Conservation (phyloP, 2,888 invertebrate genomes). For the Tipula helvola region DNA sequence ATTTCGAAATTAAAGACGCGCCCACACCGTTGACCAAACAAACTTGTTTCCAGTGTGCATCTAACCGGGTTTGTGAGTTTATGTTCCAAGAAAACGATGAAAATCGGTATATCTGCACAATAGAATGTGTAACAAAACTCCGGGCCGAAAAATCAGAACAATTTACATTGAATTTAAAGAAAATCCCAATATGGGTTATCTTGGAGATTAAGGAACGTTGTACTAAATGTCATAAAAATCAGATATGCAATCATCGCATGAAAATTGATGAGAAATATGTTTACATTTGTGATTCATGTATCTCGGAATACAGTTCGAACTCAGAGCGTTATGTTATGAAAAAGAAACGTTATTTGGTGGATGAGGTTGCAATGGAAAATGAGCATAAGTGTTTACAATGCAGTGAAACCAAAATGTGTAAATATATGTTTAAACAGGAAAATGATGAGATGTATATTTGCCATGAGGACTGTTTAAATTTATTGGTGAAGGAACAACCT, state of each 20-base stretch:
- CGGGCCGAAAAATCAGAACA: constrained; percentile 33
- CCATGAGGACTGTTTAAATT: constrained; percentile 43
- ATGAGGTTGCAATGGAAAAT: constrained; percentile 27
- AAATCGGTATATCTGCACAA: constrained; percentile 35
- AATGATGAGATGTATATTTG: constrained; percentile 42
- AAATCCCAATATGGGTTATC: constrained; percentile 31
- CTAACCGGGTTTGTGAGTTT: constrained; percentile 30
- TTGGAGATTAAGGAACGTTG: constrained; percentile 26
- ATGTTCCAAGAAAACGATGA: constrained; percentile 31
- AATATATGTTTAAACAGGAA: constrained; percentile 39
- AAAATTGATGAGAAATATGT: constrained; percentile 38
- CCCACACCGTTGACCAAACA: constrained; percentile 25
- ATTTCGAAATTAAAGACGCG: constrained; percentile 36
- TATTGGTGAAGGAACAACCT: constrained; percentile 35
- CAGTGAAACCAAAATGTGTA: constrained; percentile 37
- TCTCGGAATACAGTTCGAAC: constrained; percentile 42
- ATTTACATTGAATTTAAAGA: constrained; percentile 22
- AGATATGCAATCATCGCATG: constrained; percentile 29
- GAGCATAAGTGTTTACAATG: constrained; percentile 39
- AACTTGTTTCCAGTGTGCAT: constrained; percentile 38
- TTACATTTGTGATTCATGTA: constrained; percentile 42
- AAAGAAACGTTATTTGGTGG: constrained; percentile 40
- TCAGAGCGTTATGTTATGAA: constrained; percentile 42
- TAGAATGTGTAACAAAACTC: constrained; percentile 39
- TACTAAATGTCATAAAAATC: constrained; percentile 24